Percentiles rank a stretch among this genome's conserved stretches.
Evolutionary conservation across 2,113 vertebrate species (phyloP).

Genomic region (Chaetodon trifascialis): DNA sequence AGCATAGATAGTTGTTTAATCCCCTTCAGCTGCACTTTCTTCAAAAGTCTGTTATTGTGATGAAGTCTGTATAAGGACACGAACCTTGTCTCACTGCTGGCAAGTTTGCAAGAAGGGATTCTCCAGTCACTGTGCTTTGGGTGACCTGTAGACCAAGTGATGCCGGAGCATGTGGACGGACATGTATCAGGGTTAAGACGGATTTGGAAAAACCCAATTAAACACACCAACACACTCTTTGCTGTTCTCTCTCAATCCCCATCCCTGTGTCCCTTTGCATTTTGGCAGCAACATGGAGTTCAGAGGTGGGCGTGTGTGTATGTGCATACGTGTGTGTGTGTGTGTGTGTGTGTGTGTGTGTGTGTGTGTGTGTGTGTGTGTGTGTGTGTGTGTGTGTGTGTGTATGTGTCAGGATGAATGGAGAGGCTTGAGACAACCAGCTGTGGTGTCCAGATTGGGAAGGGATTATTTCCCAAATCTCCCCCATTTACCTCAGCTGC

Average conservation of each 20-base stretch:
- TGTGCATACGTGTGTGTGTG: conserved; percentile 33
- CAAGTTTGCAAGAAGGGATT: conserved; percentile 23
- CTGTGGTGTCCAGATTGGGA: conserved; percentile 80
- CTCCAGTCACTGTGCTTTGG: conserved; percentile 33
- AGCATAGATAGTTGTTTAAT: conserved; percentile 50
- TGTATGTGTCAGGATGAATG: conserved; percentile 39
- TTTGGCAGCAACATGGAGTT: conserved; percentile 60
- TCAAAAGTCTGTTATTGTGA: conserved; percentile 45
- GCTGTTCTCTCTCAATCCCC: conserved; percentile 48
- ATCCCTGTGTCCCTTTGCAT: conserved; percentile 55
- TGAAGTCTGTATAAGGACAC: conserved; percentile 30
- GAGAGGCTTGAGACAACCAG: conserved; percentile 73
- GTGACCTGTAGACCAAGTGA: conserved; percentile 38
- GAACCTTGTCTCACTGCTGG: conserved; percentile 35
- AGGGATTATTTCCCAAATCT: conserved; percentile 81
- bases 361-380: conserved; percentile 26
- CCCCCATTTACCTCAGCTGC: conserved; percentile 73
- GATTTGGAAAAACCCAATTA: conserved; percentile 76
- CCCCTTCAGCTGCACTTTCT: conserved; percentile 40
- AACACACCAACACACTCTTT: conserved; percentile 60
- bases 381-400: conserved; percentile 34
- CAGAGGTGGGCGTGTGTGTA: conserved; percentile 27
- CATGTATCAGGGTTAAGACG: conserved; percentile 69
- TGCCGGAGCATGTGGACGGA: conserved; percentile 60
- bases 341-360: conserved; percentile 28